These are phyloP conservation scores for Bucorvus abyssinicus DNA, from an alignment of 2,797 vertebrate species.

Conservation along the genomic window DNA sequence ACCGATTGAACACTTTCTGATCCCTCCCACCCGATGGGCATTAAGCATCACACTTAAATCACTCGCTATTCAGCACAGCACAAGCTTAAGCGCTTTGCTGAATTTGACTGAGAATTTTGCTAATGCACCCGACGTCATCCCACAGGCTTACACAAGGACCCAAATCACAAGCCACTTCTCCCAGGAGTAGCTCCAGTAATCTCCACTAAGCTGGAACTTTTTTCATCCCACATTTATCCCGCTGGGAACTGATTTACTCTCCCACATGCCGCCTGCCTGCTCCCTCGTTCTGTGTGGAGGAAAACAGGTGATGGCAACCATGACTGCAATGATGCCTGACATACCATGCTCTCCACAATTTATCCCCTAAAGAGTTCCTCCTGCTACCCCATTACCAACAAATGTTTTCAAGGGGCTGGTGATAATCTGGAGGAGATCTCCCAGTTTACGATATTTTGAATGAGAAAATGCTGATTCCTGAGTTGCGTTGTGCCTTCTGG, in stretches of 20 bases:
- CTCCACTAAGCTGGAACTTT: constrained; percentile 26
- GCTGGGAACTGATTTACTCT: not conserved
- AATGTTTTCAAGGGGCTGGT: not conserved
- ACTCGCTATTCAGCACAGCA: constrained; percentile 10
- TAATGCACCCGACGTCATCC: constrained; percentile 16
- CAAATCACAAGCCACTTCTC: constrained; percentile 30
- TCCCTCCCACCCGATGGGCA: not conserved
- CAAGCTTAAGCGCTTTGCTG: not conserved
- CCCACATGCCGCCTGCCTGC: not conserved
- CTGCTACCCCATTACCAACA: not conserved
- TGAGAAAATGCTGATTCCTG: rapidly evolving
- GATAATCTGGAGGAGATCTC: not conserved
- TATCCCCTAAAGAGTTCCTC: not conserved
- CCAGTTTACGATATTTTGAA: not conserved
- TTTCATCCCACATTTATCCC: not conserved
- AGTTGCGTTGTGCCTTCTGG: not conserved
- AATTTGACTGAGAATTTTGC: constrained; percentile 24
- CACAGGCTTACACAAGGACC: constrained; percentile 12
- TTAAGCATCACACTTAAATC: not conserved
- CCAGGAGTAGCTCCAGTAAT: constrained; percentile 5
- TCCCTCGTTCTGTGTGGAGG: not conserved
- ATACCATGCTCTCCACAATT: not conserved
- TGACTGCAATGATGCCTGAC: not conserved
- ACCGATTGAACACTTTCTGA: constrained; percentile 12
- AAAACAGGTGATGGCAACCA: not conserved